Evolutionary conservation across 2,113 vertebrate genomes (phyloP).

Genomic region (Brachirus orientalis): DNA sequence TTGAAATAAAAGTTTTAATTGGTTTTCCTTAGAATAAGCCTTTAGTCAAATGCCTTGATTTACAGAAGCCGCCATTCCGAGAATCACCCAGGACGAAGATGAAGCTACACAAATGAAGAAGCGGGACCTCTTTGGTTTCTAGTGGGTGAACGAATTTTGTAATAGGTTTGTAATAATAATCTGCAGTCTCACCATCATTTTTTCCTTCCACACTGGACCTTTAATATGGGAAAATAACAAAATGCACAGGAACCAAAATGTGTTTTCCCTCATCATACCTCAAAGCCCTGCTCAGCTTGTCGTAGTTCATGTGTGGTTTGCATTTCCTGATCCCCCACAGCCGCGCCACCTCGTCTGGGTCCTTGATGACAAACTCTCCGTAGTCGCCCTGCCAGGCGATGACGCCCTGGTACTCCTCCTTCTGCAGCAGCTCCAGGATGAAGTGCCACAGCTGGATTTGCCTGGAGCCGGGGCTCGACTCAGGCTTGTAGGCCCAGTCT

Average conservation of each 20-base stretch:
- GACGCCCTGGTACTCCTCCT: conserved; percentile 91
- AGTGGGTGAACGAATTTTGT: no score
- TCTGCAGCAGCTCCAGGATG: conserved; percentile 92
- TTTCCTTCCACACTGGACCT: no score
- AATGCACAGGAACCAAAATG: no score
- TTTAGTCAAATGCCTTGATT: no score
- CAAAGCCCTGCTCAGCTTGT: conserved; percentile 92
- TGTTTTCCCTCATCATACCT: conserved; percentile 74
- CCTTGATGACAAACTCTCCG: conserved; percentile 93
- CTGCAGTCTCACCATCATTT: no score
- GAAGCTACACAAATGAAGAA: no score
- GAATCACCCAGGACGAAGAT: no score
- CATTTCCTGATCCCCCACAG: conserved; percentile 91
- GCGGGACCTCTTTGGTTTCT: no score
- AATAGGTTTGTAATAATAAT: no score
- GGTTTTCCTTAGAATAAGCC: no score
- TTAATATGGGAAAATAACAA: not conserved
- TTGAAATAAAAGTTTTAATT: no score
- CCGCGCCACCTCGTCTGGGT: conserved; percentile 90
- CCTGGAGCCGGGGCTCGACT: conserved; percentile 88
- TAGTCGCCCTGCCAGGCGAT: conserved; percentile 95
- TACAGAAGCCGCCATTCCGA: no score
- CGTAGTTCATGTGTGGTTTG: conserved; percentile 95
- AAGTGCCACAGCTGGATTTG: conserved; percentile 92
- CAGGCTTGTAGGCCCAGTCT: conserved; percentile 94